A percentile compares a stretch with the other conserved stretches of the same genome.
These are phyloP conservation scores for Heliconius ethilla DNA, from an alignment of 2,888 invertebrate species.

Conservation along the genomic window DNA sequence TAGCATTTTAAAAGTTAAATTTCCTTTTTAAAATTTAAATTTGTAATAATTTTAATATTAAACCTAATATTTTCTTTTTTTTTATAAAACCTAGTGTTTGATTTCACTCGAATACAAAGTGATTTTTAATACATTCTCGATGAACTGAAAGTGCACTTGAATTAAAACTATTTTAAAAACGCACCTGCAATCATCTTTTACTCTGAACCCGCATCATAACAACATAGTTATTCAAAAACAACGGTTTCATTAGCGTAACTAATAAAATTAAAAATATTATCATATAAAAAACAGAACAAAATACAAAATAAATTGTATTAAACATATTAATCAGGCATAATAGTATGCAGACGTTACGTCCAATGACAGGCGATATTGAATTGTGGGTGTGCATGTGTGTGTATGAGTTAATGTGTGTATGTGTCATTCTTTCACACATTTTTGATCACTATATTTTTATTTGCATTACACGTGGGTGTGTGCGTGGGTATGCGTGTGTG, in stretches of 20 bases:
- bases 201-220: not conserved
- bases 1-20: no score
- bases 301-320: constrained; percentile 26
- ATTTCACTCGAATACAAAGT: no score
- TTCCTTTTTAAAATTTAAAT: no score
- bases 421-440: constrained; percentile 78
- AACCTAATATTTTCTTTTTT: no score
- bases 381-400: constrained; percentile 68
- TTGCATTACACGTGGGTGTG: constrained; percentile 54
- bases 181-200: not conserved
- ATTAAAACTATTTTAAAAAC: not conserved
- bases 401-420: constrained; percentile 63
- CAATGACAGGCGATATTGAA: constrained; percentile 80
- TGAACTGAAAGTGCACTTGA: not conserved
- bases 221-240: not conserved
- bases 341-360: constrained; percentile 65
- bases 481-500: constrained; percentile 56
- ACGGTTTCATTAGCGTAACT: not conserved
- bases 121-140: not conserved
- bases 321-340: constrained; percentile 39
- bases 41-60: no score
- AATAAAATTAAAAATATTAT: not conserved
- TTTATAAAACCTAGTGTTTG: no score
- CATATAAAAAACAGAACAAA: not conserved
- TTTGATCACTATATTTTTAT: constrained; percentile 79